These are phyloP conservation scores for Ditylenchus dipsaci DNA, from an alignment of 1,140 invertebrate genomes.

Conservation along the genomic window DNA sequence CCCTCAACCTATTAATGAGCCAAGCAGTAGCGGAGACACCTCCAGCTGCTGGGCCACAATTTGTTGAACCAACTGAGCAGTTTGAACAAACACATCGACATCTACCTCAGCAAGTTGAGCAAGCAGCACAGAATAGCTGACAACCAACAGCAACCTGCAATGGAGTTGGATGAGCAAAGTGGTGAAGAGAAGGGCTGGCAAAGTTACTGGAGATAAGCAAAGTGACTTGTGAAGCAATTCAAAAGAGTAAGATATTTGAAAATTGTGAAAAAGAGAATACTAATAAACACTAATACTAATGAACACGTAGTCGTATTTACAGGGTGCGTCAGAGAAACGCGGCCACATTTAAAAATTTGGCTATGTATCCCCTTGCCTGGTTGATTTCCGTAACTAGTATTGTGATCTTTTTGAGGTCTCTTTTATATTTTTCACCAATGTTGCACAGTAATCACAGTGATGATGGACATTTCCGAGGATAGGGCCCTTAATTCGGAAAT, in stretches of 20 bases:
- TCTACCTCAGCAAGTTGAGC: constrained; percentile 69
- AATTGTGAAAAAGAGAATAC: neutral
- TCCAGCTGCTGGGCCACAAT: neutral
- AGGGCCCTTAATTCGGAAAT: too few species aligned
- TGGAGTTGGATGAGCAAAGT: neutral
- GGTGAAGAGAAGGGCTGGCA: constrained; percentile 63
- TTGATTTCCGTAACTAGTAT: too few species aligned
- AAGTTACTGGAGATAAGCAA: constrained; percentile 12
- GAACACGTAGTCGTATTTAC: too few species aligned
- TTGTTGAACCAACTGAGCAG: constrained; percentile 65
- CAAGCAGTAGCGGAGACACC: neutral
- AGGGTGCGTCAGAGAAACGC: too few species aligned
- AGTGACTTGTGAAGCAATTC: constrained; percentile 15
- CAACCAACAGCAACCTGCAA: constrained; percentile 61
- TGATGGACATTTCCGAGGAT: too few species aligned
- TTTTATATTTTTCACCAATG: too few species aligned
- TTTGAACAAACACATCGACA: constrained; percentile 85
- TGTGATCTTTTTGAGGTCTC: too few species aligned
- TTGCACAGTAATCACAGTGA: too few species aligned
- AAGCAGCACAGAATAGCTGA: neutral
- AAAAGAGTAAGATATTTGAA: constrained; percentile 18
- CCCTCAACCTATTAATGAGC: neutral
- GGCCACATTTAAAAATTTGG: too few species aligned
- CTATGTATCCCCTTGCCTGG: too few species aligned
- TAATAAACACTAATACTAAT: neutral